A percentile compares a stretch with the other conserved stretches of the same genome.
phyloP scores from a whole-genome alignment of 2,113 vertebrate genomes.

The Aptenodytes forsteri region DNA sequence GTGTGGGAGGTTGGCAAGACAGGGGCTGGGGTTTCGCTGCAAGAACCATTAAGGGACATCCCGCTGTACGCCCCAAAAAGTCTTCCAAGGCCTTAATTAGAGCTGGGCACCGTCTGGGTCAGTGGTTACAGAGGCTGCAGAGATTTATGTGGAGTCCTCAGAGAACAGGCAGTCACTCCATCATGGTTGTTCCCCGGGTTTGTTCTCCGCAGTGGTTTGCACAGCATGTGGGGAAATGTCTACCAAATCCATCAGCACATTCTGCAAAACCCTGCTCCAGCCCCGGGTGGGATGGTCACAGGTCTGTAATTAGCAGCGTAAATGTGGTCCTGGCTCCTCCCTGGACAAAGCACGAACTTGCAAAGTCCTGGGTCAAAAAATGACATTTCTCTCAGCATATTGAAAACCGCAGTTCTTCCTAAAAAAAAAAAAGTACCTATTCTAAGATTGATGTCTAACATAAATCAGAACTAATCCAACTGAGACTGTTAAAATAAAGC shows the following conservation, averaged over 20 bases:
- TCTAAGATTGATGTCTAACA: background rate
- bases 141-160: background rate
- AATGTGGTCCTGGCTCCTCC: background rate
- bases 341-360: background rate
- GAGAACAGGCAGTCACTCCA: background rate
- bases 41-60: background rate
- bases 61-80: background rate
- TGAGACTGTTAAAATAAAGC: background rate
- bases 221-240: background rate
- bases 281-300: rapidly evolving
- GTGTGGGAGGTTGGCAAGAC: background rate
- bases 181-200: background rate
- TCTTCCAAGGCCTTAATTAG: background rate
- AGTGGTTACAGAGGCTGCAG: background rate
- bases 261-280: slow-evolving; percentile 5
- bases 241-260: background rate
- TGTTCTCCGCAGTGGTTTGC: background rate
- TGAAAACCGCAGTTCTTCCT: background rate
- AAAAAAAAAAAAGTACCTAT: background rate
- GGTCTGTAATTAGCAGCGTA: background rate
- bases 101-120: background rate
- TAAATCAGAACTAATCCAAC: background rate
- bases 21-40: background rate
- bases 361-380: background rate
- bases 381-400: background rate